These are phyloP conservation scores for Tryphoninae sp. DNA, from an alignment of 2,888 invertebrate species.

Conservation along the genomic window DNA sequence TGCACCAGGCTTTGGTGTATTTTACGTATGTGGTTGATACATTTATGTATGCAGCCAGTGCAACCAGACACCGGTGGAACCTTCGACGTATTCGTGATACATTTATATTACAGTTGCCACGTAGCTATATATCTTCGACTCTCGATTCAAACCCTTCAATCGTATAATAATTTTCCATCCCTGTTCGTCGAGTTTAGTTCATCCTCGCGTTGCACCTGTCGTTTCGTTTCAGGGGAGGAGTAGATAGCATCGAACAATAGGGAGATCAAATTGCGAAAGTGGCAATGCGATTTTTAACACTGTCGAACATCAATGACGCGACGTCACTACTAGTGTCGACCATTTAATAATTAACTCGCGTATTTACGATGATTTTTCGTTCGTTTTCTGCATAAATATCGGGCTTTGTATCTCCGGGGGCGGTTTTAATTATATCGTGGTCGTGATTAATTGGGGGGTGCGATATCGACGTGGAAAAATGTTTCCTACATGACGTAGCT, in stretches of 20 bases:
- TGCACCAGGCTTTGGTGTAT: slow-evolving; percentile 15
- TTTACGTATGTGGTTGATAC: slow-evolving; percentile 21
- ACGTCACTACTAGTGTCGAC: background rate
- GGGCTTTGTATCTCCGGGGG: background rate
- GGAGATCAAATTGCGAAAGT: background rate
- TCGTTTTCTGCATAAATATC: background rate
- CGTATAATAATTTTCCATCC: slow-evolving; percentile 1
- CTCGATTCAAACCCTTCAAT: background rate
- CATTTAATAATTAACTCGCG: background rate
- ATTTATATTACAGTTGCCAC: slow-evolving; percentile 18
- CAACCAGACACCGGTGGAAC: background rate
- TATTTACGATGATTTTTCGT: background rate
- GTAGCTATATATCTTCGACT: slow-evolving; percentile 17
- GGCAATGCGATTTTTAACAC: background rate
- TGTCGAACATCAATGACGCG: background rate
- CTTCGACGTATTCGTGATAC: slow-evolving; percentile 28
- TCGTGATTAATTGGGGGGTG: background rate
- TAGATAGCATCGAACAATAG: too few species aligned
- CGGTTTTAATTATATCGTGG: background rate
- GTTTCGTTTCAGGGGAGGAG: too few species aligned
- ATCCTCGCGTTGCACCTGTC: background rate
- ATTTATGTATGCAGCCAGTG: slow-evolving; percentile 1
- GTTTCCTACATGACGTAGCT: background rate
- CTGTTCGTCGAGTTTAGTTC: background rate
- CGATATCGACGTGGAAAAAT: background rate